Conservation (phyloP, 2,888 invertebrate genomes). For the Antitype chi region DNA sequence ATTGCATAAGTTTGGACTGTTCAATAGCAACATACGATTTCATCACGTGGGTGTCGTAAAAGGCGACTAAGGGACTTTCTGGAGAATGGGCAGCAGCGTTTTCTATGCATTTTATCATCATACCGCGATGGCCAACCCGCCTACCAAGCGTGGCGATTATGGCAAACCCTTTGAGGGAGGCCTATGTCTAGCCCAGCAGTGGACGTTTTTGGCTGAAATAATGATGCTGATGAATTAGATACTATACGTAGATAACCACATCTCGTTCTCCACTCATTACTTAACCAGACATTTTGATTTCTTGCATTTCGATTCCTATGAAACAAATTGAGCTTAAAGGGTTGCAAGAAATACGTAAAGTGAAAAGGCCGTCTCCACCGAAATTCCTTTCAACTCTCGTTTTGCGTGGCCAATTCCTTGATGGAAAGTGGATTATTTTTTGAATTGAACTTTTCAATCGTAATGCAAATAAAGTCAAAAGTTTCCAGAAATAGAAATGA, state of each 20-base stretch:
- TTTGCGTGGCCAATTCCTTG: slow-evolving; percentile 55
- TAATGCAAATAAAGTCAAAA: slow-evolving; percentile 19
- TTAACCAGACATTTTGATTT: slow-evolving; percentile 73
- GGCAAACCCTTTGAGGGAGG: too few relatives aligned
- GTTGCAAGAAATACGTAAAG: slow-evolving; percentile 79
- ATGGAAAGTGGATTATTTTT: slow-evolving; percentile 57
- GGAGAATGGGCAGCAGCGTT: too few relatives aligned
- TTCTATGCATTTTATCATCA: too few relatives aligned
- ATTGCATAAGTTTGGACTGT: too few relatives aligned
- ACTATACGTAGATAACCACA: background rate
- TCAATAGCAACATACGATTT: too few relatives aligned
- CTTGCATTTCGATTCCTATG: slow-evolving; percentile 76
- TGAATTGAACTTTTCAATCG: slow-evolving; percentile 45
- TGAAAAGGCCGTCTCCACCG: slow-evolving; percentile 66
- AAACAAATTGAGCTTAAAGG: slow-evolving; percentile 85
- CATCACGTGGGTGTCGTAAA: too few relatives aligned
- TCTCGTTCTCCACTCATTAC: slow-evolving; percentile 48
- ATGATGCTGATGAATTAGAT: too few relatives aligned
- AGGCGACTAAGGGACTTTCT: too few relatives aligned
- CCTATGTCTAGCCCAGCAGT: too few relatives aligned
- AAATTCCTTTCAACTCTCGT: slow-evolving; percentile 55
- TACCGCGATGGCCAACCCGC: too few relatives aligned
- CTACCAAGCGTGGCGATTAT: too few relatives aligned
- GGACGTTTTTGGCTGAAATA: too few relatives aligned
- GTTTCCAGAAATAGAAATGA: background rate